Evolutionary conservation across 1,140 invertebrate genomes (phyloP).

Genomic region (Sminthurides bifidus): DNA sequence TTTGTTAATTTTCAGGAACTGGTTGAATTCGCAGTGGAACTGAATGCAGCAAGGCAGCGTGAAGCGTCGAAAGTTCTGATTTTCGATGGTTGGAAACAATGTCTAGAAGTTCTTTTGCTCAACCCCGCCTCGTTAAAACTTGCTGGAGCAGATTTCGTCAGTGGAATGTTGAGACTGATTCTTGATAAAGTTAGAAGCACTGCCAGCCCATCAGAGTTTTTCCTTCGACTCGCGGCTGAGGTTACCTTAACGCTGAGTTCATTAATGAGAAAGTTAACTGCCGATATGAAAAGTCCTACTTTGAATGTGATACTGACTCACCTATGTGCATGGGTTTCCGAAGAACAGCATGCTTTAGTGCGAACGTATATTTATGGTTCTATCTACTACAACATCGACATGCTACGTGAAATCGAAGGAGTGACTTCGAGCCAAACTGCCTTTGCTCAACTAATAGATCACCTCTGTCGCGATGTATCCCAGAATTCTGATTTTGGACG

Average conservation of each 20-base stretch:
- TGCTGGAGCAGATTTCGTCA: constrained; percentile 13
- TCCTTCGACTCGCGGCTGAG: constrained; percentile 16
- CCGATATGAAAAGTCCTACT: constrained; percentile 10
- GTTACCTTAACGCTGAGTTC: constrained; percentile 18
- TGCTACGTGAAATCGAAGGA: constrained; percentile 11
- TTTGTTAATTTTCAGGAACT: constrained; percentile 18
- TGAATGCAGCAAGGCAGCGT: constrained; percentile 11
- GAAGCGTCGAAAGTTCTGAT: constrained; percentile 21
- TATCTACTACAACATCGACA: constrained; percentile 16
- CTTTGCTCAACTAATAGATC: constrained; percentile 17
- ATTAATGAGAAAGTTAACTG: constrained; percentile 7
- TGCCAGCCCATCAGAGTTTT: constrained; percentile 1
- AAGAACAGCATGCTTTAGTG: constrained; percentile 6
- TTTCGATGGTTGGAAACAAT: constrained; percentile 30
- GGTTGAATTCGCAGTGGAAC: constrained; percentile 6
- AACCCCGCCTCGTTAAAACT: not conserved
- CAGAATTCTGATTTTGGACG: constrained; percentile 13
- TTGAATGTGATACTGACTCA: constrained; percentile 16
- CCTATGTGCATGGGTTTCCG: constrained; percentile 13
- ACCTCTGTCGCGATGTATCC: constrained; percentile 18
- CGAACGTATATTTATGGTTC: constrained; percentile 18
- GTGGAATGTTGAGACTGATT: constrained; percentile 12
- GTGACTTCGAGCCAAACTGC: not conserved
- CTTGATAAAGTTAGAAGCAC: constrained; percentile 15
- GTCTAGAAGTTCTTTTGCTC: constrained; percentile 24